Percentiles rank a stretch among this genome's conserved stretches.
These are phyloP conservation scores for Tympanuchus pallidicinctus DNA, from an alignment of 2,113 vertebrate species.

Conservation along the genomic window DNA sequence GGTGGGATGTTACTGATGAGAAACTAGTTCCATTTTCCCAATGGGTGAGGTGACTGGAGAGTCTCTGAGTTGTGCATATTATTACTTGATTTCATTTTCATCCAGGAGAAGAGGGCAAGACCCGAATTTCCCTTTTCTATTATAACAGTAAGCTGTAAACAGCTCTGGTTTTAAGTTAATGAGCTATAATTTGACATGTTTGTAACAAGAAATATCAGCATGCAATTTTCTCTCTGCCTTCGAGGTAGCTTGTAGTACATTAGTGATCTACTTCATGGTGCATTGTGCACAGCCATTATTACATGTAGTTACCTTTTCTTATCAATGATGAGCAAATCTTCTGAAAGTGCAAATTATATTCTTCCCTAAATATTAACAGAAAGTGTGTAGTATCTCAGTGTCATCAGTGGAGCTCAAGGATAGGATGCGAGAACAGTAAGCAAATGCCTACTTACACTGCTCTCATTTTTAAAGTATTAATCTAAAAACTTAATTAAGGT, in stretches of 20 bases:
- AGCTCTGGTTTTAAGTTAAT: constrained; percentile 44
- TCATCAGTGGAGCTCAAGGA: neutral
- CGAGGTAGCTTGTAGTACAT: constrained; percentile 17
- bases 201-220: constrained; percentile 42
- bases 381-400: neutral
- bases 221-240: constrained; percentile 40
- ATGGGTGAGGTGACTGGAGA: neutral
- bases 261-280: constrained; percentile 20
- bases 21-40: constrained; percentile 4
- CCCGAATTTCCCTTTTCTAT: constrained; percentile 19
- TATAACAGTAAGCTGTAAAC: constrained; percentile 45
- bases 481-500: constrained; percentile 45
- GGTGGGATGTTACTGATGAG: neutral
- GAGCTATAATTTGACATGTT: constrained; percentile 54
- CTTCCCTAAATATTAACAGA: constrained; percentile 47
- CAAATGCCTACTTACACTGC: neutral
- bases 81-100: constrained; percentile 49
- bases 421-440: neutral
- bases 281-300: neutral
- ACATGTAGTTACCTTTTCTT: constrained; percentile 47
- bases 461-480: constrained; percentile 20
- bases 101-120: neutral
- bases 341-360: constrained; percentile 26
- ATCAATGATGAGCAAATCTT: constrained; percentile 40
- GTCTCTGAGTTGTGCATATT: constrained; percentile 6